Base-by-base conservation (phyloP, 1,140 invertebrate species). In the Cryptotermes secundus region DNA sequence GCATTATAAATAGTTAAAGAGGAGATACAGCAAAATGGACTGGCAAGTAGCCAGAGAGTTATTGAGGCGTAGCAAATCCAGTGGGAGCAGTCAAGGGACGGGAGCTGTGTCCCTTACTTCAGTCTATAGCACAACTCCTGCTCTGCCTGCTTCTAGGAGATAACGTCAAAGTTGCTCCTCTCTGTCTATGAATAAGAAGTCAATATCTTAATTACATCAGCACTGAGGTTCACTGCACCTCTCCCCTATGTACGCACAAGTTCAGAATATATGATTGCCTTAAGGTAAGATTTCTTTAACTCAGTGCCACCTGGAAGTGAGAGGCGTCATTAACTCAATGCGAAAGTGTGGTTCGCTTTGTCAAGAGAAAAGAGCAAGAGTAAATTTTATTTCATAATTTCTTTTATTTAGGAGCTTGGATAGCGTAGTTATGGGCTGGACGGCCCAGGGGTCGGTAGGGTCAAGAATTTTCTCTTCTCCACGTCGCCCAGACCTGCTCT, bases 191-290 rank as follows among this genome's bases (percentile, higher is more conserved):
- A 72, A 72, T 26, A 72, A 72, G 59, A 72, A 72, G 59, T 72
- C 59, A 72, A 72, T 72, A 72, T 72, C 59, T 72, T 72, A 72
- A 72, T 72, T 72, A 72, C 59, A 72, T 72, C 59, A 72, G 59
- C 59, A n/a, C 59, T 72, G 26, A 31, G 19, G 59, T 31, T 72
- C 6, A n/a, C 59, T 72, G 59, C 59, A 72, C 31, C 26, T 72
- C 31, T 72, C 59, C 59, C 16, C 59, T 72, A 7, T 72, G 59
- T 72, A 72, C 31, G 59, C 59, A 72, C 14, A n/a, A 72, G 59
- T n/a, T 72, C 7, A 72, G 59, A 31, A 72, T 31, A 72, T 72
- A 72, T 72, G 59, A 31, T 26, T 72, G 26, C 59, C 45, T 26
- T 9, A 72, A 72, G 59, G 59, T 72, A 72, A 16, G 31, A 72